Evolutionary conservation across 2,113 vertebrate species (phyloP), one percentile per base, ranked within the genome.

Genomic region (Hydrochoerus hydrochaeris): DNA sequence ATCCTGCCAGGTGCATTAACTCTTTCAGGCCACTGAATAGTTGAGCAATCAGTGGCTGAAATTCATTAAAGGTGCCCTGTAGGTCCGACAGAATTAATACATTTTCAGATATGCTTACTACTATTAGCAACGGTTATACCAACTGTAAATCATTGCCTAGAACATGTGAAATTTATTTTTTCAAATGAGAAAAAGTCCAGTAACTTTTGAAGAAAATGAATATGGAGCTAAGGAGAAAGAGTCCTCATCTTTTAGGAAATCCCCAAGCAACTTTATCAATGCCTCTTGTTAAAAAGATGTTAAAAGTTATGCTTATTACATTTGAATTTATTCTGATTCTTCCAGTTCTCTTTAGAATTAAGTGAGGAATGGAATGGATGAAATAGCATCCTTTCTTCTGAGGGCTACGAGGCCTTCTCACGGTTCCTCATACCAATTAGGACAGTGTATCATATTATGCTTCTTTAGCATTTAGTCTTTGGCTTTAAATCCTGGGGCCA

Each of bases 111-210:
- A 86, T 14, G 92, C 26, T 84, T 88, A 54, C 22, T 83, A 17
- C 30, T 62, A 57, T 62, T 95, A 90, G 52, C 63, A 83, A 92
- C 83, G 8, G 7, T 38, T 82, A 60, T n/a, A 0, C 4, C 87
- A 13, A 4, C 69, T 75, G 5, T 75, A 97, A 78, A 44, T 52
- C 22, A 62, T 35, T 88, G 9, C 85, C n/a, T 52, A 28, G 6
- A 54, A 3, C 26, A 82, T 46, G 44, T 62, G 3, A 24, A 88
- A 88, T 92, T 90, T 84, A 88, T 81, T 78, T 83, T 93, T 46
- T 75, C 24, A 65, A 95, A 44, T 73, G 41, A 87, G 35, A 78
- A 90, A 93, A 95, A 63, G 30, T 94, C 35, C 41, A 89, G 3
- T 88, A 54, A 85, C 17, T 90, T 95, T 30, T 71, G 52, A 16